Evolutionary conservation across 2,888 invertebrate species (phyloP).

Genomic region (Nemotelus nigrinus): DNA sequence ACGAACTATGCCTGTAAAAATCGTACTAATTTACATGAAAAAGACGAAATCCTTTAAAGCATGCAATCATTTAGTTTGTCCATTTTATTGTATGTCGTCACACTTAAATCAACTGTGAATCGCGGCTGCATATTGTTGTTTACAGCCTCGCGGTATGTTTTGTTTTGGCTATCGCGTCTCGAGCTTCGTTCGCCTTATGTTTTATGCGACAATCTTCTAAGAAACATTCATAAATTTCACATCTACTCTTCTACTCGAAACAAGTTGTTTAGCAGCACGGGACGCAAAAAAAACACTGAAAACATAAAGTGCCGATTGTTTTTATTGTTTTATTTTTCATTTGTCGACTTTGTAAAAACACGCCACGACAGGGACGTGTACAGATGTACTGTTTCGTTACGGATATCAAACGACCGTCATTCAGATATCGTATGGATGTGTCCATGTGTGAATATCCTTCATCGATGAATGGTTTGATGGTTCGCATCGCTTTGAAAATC

Average conservation of each 20-base stretch:
- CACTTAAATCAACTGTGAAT: slow-evolving; percentile 20
- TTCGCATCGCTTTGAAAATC: slow-evolving; percentile 29
- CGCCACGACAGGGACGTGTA: background rate
- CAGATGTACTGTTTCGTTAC: background rate
- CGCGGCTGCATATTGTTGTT: slow-evolving; percentile 1
- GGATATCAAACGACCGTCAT: background rate
- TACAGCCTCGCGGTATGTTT: background rate
- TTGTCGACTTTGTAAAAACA: background rate
- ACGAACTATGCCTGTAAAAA: background rate
- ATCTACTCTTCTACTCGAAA: no score
- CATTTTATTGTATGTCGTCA: slow-evolving; percentile 21
- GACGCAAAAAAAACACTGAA: slow-evolving; percentile 7
- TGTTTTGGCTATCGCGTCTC: slow-evolving; percentile 2
- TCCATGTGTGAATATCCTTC: slow-evolving; percentile 16
- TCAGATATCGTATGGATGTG: background rate
- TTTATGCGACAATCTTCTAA: slow-evolving; percentile 40
- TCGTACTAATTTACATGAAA: slow-evolving; percentile 36
- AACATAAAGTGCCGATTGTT: slow-evolving; percentile 28
- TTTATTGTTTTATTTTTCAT: slow-evolving; percentile 10
- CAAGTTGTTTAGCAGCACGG: background rate
- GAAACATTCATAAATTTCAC: slow-evolving; percentile 20
- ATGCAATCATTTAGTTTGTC: slow-evolving; percentile 21
- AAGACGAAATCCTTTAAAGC: slow-evolving; percentile 23
- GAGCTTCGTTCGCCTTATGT: background rate
- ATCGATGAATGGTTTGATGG: background rate